Evolutionary conservation across 2,113 vertebrate species (phyloP), one percentile per base, ranked within the genome.

Genomic region (Lycaon pictus): DNA sequence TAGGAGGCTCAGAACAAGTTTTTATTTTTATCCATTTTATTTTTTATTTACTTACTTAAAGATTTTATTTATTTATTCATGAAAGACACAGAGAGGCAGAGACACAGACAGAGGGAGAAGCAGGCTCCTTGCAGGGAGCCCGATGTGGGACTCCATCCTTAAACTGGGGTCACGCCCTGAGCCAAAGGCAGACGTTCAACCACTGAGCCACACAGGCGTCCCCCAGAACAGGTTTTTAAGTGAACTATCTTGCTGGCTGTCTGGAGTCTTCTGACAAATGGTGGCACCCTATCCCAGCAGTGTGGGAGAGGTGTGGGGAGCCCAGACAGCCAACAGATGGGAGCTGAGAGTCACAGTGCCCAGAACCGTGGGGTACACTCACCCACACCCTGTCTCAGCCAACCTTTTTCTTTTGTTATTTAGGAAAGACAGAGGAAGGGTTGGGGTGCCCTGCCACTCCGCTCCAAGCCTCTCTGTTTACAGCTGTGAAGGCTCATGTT

Each of bases 1-100:
- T 27, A 85, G 65, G 32, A 95, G 72, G 12, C 58, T 93, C 32
- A 79, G 62, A 80, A 84, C 20, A 91, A 77, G 22, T 53, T 96
- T 43, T 43, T 7, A 43, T 43, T 43, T 43, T 43, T 43, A 43
- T 43, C 43, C 7, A 43, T 43, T 43, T 43, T 43, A 43, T 43
- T 43, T 43, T 1, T 43, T 43, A 43, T 43, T 43, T 43, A 7
- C 43, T 43, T 43, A 43, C 43, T 43, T 43, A 43, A 43, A 43
- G 43, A 43, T 43, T 43, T 43, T 43, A 43, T 43, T 43, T 43
- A 43, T 43, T 43, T 43, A 43, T 43, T 43, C 43, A 43, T 43
- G 43, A 43, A 43, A 43, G 43, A 43, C 43, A 43, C 43, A 43
- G 43, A 43, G 43, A 43, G 43, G 43, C 43, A 43, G 43, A 43